A percentile compares a stretch with the other conserved stretches of the same genome.
phyloP scores from a whole-genome alignment of 2,888 invertebrate genomes.

The Scaptomyza polygonia region DNA sequence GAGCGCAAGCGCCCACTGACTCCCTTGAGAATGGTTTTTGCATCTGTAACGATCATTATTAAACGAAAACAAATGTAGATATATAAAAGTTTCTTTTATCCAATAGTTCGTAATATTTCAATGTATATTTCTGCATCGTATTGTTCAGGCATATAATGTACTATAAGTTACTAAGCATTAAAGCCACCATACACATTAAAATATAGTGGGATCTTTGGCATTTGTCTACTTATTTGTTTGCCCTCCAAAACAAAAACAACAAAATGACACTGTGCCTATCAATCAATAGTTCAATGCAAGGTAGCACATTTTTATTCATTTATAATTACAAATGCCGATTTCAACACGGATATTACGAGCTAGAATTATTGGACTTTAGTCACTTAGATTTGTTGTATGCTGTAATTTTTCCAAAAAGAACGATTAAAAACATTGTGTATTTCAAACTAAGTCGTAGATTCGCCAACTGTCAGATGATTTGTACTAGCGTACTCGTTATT shows the following conservation, averaged over 20 bases:
- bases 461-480: neutral
- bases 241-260: constrained; percentile 23
- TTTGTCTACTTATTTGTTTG: constrained; percentile 34
- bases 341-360: neutral
- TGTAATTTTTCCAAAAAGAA: neutral
- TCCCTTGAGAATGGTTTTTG: constrained; percentile 93
- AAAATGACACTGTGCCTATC: neutral
- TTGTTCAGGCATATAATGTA: neutral
- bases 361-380: neutral
- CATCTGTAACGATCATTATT: constrained; percentile 86
- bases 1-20: constrained; percentile 95
- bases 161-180: constrained; percentile 10
- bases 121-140: too few relatives aligned
- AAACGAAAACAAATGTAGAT: constrained; percentile 7
- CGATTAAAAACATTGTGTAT: neutral
- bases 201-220: constrained; percentile 42
- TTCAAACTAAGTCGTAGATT: neutral
- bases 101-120: neutral
- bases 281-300: neutral
- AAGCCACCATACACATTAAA: constrained; percentile 16
- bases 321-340: too few relatives aligned
- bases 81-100: neutral
- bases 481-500: neutral
- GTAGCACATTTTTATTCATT: neutral
- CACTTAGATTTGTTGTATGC: too few relatives aligned